Evolutionary conservation across 2,888 invertebrate genomes (phyloP), one percentile per base, ranked within the genome.

Genomic region (Dinocampus coccinellae): DNA sequence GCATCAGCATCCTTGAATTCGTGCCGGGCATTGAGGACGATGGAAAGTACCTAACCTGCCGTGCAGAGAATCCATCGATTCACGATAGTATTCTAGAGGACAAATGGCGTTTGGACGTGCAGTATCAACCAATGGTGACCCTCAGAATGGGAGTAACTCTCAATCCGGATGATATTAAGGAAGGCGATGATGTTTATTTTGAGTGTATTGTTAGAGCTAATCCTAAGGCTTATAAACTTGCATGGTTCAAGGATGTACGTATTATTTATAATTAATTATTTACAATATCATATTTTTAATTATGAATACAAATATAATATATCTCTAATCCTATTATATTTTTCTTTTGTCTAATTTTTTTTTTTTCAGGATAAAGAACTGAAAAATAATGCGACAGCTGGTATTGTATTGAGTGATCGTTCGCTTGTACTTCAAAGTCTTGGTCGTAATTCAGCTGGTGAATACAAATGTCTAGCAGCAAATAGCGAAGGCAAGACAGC

Each of bases 201-300:
- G 95, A 95, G 86, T 96, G 95, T 88, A 92, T 92, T 78, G 94
- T 96, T 76, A 91, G 92, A 84, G 93, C 95, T 63, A 96, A 96
- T 89, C 96, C 95, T 20, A 94, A 93, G 84, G 92, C 93, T 36
- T 93, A 95, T 88, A 93, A 95, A 85, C 92, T 95, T 81, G 92
- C 94, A 73, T 96, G 95, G 95, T 95, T 93, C 87, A 95, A 95
- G 87, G 93, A 93, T 84, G 96, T 96, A 90, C 93, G 94, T n/a
- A n/a, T n/a, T n/a, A n/a, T n/a, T n/a, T n/a, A n/a, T 20, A 29
- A 33, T 29, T 29, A 4, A 29, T 29, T 29, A 29, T 29, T 29
- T 4, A 29, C 29, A 29, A 29, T 4, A 29, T 29, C 29, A 29
- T 29, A 29, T 29, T 29, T 29, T 29, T 29, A 29, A n/a, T n/a